Evolutionary conservation across 2,888 invertebrate genomes (phyloP).

Genomic region (Sarcophaga carnaria): DNA sequence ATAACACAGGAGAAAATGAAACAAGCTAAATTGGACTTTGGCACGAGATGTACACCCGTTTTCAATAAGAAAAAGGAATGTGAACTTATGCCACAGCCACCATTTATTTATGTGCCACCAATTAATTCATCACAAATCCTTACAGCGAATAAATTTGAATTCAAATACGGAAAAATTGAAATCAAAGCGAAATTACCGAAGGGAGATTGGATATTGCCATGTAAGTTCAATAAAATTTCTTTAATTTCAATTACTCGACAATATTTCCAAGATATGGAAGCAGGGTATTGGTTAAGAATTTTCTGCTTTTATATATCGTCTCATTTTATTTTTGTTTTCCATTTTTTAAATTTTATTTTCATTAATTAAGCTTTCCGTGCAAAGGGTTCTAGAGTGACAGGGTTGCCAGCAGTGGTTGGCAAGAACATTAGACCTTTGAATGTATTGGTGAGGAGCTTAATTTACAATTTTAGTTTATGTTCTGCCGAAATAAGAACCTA

Average conservation of each 20-base stretch:
- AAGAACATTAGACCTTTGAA: too few species aligned
- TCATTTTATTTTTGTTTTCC: too few species aligned
- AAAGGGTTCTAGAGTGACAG: too few species aligned
- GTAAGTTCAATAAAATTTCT: conserved; percentile 81
- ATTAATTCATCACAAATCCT: conserved; percentile 85
- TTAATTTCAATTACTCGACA: background rate
- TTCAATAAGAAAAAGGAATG: conserved; percentile 75
- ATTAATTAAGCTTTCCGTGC: too few species aligned
- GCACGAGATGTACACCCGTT: conserved; percentile 74
- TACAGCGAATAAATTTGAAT: conserved; percentile 85
- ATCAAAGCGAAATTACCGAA: conserved; percentile 88
- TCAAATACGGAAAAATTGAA: conserved; percentile 87
- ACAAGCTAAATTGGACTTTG: conserved; percentile 74
- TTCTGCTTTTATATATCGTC: too few species aligned
- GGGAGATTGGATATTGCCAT: conserved; percentile 90
- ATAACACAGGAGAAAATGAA: conserved; percentile 78
- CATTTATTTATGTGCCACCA: conserved; percentile 83
- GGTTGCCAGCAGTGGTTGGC: too few species aligned
- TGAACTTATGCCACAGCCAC: conserved; percentile 77
- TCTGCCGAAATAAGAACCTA: too few species aligned
- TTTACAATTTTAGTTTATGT: too few species aligned
- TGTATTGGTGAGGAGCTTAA: too few species aligned
- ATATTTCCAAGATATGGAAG: too few species aligned
- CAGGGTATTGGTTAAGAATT: too few species aligned
- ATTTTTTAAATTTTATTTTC: too few species aligned